Base-by-base conservation (phyloP, 1,140 invertebrate species). In the Melipona quadrifasciata region DNA sequence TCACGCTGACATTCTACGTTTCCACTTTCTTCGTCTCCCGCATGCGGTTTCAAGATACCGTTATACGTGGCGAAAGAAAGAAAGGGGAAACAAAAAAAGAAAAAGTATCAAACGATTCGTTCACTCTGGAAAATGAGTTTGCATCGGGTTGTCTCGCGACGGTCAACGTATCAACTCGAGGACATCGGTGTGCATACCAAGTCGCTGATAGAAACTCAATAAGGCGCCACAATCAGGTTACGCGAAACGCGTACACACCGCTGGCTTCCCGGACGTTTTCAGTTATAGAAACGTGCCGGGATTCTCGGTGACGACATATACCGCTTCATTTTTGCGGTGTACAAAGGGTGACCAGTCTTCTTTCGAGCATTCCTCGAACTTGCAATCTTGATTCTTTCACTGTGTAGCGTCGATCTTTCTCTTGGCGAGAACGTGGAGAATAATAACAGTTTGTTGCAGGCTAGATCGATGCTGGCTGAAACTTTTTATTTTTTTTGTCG, bases 251-350 rank as follows among this genome's bases (percentile, higher is more conserved):
- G 80, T 82, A 82, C 80, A 67, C 53, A 24, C n/a, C 39, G 24
- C 61, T 75, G 80, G 80, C 80, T 82, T 82, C 80, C 80, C 72
- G 80, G 72, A 75, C 80, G 80, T 82, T 82, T 82, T 82, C 80
- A 82, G 80, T 82, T 82, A 82, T 74, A 75, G 58, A 75, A 82
- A 82, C 80, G 80, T 82, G 80, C 51, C 39, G 51, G 21, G 68
- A 75, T 72, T 75, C 31, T 21, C 10, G 17, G 24, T 24, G 39
- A 39, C 39, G 34, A 31, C 27, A 47, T 24, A 24, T 24, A 24
- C 21, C 34, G 5, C 61, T n/a, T 65, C 39, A 24, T n/a, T 19
- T 21, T 47, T 3, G 53, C 3, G 24, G 8, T 72, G 3, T 39
- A 39, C 12, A 17, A 53, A 53, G 19, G 12, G 72, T 55, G 19